Conservation (phyloP, 1,140 invertebrate species). For the Papilio helenus region DNA sequence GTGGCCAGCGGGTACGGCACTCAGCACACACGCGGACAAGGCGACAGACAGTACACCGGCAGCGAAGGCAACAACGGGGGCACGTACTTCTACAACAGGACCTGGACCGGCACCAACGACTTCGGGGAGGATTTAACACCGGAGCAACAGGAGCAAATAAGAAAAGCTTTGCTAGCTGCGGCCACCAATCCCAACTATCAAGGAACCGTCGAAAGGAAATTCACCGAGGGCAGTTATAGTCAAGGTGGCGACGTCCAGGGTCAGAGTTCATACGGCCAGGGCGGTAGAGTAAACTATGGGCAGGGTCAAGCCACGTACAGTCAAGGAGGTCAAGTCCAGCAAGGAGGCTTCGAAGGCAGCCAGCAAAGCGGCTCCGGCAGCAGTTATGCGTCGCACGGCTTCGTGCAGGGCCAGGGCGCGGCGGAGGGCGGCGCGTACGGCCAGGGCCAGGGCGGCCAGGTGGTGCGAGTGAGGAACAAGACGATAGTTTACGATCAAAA, state of each 20-base stretch:
- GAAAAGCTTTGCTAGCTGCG: constrained; percentile 52
- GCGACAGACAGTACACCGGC: constrained; percentile 42
- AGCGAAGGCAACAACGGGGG: constrained; percentile 44
- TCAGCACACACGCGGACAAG: constrained; percentile 37
- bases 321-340: constrained; percentile 40
- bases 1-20: constrained; percentile 29
- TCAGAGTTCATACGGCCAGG: constrained; percentile 42
- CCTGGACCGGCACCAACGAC: constrained; percentile 50
- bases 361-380: constrained; percentile 44
- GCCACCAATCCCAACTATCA: constrained; percentile 51
- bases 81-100: constrained; percentile 56
- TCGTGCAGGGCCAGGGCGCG: constrained; percentile 40
- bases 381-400: not conserved
- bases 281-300: constrained; percentile 37
- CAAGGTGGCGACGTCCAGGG: constrained; percentile 40
- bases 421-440: constrained; percentile 31
- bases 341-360: constrained; percentile 38
- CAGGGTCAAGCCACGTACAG: constrained; percentile 32
- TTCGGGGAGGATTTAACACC: constrained; percentile 55
- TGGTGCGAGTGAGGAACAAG: constrained; percentile 63
- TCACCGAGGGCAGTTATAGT: constrained; percentile 40
- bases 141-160: constrained; percentile 66
- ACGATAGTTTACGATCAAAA: constrained; percentile 68
- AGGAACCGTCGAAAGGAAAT: constrained; percentile 39
- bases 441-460: constrained; percentile 51